phyloP scores from a whole-genome alignment of 2,888 invertebrate genomes.

The Mythimna loreyi region DNA sequence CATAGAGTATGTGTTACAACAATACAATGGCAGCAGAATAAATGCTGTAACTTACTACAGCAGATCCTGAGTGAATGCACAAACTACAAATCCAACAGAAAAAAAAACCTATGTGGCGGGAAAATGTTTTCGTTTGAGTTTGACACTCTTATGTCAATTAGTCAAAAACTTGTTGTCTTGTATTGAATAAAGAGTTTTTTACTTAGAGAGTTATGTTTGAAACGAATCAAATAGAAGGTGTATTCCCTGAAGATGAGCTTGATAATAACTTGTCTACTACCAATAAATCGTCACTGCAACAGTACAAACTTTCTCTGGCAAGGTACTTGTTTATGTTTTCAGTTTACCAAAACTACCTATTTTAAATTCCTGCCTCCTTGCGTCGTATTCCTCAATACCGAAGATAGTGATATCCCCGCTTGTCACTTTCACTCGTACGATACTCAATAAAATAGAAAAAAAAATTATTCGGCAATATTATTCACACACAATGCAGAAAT shows the following conservation, averaged over 20 bases:
- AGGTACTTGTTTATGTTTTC: constrained; percentile 60
- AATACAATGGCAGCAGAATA: too few relatives aligned
- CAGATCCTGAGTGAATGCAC: too few relatives aligned
- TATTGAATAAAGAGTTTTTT: neutral
- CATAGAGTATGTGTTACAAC: too few relatives aligned
- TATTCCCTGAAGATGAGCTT: constrained; percentile 65
- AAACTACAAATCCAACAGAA: too few relatives aligned
- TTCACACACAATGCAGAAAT: too few relatives aligned
- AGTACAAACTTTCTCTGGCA: constrained; percentile 70
- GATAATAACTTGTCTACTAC: constrained; percentile 64
- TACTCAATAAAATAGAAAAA: too few relatives aligned
- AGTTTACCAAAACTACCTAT: neutral
- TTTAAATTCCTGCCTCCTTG: neutral
- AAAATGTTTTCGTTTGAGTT: neutral
- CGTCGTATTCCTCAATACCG: too few relatives aligned
- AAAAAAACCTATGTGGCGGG: neutral
- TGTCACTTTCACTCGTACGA: too few relatives aligned
- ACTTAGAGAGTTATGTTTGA: constrained; percentile 53
- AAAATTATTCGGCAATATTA: too few relatives aligned
- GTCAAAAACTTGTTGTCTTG: neutral
- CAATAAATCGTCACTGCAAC: constrained; percentile 69
- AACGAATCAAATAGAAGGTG: constrained; percentile 50
- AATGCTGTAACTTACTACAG: too few relatives aligned
- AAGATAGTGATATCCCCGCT: too few relatives aligned
- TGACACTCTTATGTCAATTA: neutral